These are phyloP conservation scores for Heliconius himera DNA, from an alignment of 1,140 invertebrate species.

Conservation along the genomic window DNA sequence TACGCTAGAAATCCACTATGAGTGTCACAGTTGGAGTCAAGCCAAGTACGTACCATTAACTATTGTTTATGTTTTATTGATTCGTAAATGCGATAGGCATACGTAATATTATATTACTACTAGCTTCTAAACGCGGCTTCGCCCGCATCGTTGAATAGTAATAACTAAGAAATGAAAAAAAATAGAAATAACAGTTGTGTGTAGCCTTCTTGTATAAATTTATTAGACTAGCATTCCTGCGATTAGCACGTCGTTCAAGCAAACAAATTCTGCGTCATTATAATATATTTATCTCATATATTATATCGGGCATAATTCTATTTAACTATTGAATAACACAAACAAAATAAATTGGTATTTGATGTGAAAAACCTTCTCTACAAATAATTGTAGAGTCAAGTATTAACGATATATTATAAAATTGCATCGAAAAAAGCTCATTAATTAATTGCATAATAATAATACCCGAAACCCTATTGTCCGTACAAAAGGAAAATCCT, in stretches of 20 bases:
- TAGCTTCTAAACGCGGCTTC: no score
- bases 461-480: slow-evolving; percentile 10
- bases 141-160: no score
- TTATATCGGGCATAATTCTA: no score
- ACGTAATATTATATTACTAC: slow-evolving; percentile 3
- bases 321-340: not conserved
- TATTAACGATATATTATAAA: slow-evolving; percentile 10
- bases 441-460: slow-evolving; percentile 8
- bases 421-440: slow-evolving; percentile 5
- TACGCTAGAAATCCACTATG: slow-evolving; percentile 19
- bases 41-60: slow-evolving; percentile 28
- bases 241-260: no score
- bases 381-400: slow-evolving; percentile 4
- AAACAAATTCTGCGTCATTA: no score
- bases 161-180: no score
- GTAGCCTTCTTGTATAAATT: no score
- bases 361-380: slow-evolving; percentile 2
- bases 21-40: slow-evolving; percentile 19
- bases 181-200: no score
- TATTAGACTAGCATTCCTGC: not conserved
- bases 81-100: slow-evolving; percentile 1
- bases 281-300: no score
- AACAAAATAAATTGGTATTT: not conserved
- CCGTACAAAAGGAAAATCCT: slow-evolving; percentile 8
- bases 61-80: slow-evolving; percentile 21